phyloP scores from a whole-genome alignment of 1,140 invertebrate species.

The Drosophila hydei region DNA sequence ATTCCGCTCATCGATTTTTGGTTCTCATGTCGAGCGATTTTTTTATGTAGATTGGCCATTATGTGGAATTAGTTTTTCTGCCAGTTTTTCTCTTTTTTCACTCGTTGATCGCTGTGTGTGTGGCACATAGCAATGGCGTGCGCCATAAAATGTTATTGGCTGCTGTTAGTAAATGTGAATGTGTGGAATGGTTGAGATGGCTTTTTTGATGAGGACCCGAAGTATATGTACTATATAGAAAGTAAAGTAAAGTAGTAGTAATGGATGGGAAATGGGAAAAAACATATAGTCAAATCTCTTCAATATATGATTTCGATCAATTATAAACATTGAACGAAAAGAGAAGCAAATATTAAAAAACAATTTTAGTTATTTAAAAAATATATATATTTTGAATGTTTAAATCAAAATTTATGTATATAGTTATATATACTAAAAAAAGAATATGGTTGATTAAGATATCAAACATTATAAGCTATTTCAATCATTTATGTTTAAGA shows the following conservation, averaged over 20 bases:
- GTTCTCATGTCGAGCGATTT: constrained; percentile 64
- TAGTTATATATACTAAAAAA: no score
- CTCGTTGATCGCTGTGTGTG: constrained; percentile 39
- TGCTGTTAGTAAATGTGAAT: constrained; percentile 42
- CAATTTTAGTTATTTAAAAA: no score
- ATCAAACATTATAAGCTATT: no score
- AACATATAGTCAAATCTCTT: no score
- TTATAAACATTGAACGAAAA: no score
- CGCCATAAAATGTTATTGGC: constrained; percentile 70
- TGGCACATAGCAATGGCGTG: constrained; percentile 64
- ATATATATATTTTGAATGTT: no score
- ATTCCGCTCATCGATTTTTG: constrained; percentile 70
- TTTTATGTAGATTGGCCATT: constrained; percentile 81
- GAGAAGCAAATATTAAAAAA: background rate
- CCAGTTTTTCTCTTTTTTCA: constrained; percentile 49
- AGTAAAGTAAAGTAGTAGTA: background rate
- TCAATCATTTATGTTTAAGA: no score
- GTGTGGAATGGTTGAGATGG: constrained; percentile 39
- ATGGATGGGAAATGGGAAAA: background rate
- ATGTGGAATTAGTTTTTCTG: constrained; percentile 74
- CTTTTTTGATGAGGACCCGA: constrained; percentile 28
- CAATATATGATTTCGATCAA: no score
- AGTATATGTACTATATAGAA: constrained; percentile 6
- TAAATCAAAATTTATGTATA: no score
- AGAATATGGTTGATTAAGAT: no score